Evolutionary conservation across 2,797 vertebrate species (phyloP), one percentile per base, ranked within the genome.

Genomic region (Pipistrellus kuhlii): DNA sequence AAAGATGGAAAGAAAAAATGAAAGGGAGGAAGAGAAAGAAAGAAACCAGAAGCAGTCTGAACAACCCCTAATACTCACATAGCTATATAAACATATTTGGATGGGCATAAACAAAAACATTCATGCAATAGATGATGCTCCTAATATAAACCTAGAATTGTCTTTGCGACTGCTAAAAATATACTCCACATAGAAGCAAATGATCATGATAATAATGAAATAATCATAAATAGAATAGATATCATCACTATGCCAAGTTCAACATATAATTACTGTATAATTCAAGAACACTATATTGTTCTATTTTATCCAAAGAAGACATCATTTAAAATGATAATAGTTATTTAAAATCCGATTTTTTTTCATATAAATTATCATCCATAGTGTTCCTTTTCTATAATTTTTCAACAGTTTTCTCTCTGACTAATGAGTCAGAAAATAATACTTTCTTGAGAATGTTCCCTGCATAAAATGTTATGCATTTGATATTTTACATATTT

Each of bases 11-110:
- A 30, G n/a, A 6, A 38, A 41, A 6, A 25, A 41, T 18, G 5
- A 5, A 23, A 44, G 9, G 48, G 51, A 64, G 3, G 14, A 23
- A 51, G 15, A 25, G 44, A 32, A 17, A 1, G 7, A 68, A 10
- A 17, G 64, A 93, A 88, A 64, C 3, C 55, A 32, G 35, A 35
- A 75, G 21, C 23, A 73, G 23, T 32, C 17, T 73, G 3, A 44
- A 51, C 7, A 44, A 3, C 2, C 7, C 0, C 23, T n/a, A 89
- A 12, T 3, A 0, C 8, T 6, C 10, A 41, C 2, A 57, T 0
- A 82, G 5, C 27, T 76, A 38, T 55, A 27, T 51, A 8, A 35
- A 4, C 21, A 30, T 71, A 38, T 85, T 85, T 71, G 6, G 18
- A 53, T 18, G 14, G 41, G 30, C 25, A 81, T 51, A 69, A 69